These are phyloP conservation scores for Agrypnia vestita DNA, from an alignment of 1,140 invertebrate species.

Conservation along the genomic window DNA sequence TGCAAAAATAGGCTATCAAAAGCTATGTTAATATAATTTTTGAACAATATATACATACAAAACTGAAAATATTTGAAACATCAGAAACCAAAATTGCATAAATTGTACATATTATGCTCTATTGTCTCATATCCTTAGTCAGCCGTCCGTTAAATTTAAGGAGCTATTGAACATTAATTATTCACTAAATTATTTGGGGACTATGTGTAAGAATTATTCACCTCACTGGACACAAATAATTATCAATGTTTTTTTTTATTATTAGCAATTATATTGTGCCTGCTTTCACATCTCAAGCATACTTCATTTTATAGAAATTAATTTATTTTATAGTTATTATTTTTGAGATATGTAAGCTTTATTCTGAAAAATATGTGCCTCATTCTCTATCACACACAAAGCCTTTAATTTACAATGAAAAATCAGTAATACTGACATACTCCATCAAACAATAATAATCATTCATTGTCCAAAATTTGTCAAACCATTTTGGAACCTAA, in stretches of 20 bases:
- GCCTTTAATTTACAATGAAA: too few relatives aligned
- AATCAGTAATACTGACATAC: too few relatives aligned
- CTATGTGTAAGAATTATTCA: conserved; percentile 26
- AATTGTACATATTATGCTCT: conserved; percentile 26
- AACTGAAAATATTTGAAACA: conserved; percentile 26
- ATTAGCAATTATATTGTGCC: conserved; percentile 4
- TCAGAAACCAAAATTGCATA: conserved; percentile 12
- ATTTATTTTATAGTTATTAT: too few relatives aligned
- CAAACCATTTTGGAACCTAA: too few relatives aligned
- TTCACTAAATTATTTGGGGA: conserved; percentile 25
- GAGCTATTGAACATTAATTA: conserved; percentile 25
- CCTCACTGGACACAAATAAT: conserved; percentile 2
- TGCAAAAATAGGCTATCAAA: background rate
- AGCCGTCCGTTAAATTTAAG: conserved; percentile 46
- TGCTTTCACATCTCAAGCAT: background rate
- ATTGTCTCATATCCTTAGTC: conserved; percentile 43
- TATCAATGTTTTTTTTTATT: background rate
- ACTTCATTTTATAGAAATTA: background rate
- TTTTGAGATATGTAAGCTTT: too few relatives aligned
- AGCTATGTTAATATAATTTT: background rate
- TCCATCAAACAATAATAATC: too few relatives aligned
- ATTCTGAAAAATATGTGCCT: too few relatives aligned
- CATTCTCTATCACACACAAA: too few relatives aligned
- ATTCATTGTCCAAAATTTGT: too few relatives aligned
- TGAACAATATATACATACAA: conserved; percentile 1